These are phyloP conservation scores for Mylabris phalerata DNA, from an alignment of 1,140 invertebrate genomes.

Conservation along the genomic window DNA sequence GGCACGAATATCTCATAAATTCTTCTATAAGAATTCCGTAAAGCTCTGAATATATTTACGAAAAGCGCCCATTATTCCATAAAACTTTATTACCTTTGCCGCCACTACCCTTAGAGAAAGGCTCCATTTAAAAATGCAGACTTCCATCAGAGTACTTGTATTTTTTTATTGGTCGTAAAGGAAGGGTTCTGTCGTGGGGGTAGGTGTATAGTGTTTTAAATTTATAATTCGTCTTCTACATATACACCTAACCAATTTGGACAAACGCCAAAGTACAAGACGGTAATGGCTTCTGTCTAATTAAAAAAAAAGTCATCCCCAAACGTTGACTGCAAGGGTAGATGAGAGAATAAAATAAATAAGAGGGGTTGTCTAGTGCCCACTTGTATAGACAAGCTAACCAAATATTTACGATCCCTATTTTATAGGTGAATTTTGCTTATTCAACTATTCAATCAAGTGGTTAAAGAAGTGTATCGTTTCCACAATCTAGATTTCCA, in stretches of 20 bases:
- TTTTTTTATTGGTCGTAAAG: constrained; percentile 13
- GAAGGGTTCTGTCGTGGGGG: constrained; percentile 3
- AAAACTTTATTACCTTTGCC: constrained; percentile 5
- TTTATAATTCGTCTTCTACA: constrained; percentile 6
- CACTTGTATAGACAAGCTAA: background rate
- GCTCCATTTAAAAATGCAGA: constrained; percentile 8
- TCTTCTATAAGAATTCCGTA: too few relatives aligned
- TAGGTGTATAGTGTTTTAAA: constrained; percentile 1
- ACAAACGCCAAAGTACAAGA: too few relatives aligned
- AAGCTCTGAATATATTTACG: background rate
- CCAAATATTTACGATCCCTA: constrained; percentile 8
- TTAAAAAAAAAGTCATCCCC: too few relatives aligned
- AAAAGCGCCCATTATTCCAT: constrained; percentile 12
- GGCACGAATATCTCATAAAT: too few relatives aligned
- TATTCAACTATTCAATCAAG: constrained; percentile 9
- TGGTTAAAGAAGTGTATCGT: constrained; percentile 2
- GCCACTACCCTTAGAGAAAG: background rate
- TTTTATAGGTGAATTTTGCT: constrained; percentile 8
- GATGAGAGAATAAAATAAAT: constrained; percentile 1
- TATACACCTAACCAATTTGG: too few relatives aligned
- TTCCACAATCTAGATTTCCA: too few relatives aligned
- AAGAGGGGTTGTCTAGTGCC: constrained; percentile 9
- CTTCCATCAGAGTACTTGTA: constrained; percentile 1
- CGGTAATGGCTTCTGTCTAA: too few relatives aligned
- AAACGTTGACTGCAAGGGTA: too few relatives aligned